Conservation (phyloP, 2,797 vertebrate species). For the Tenualosa thibaudeaui region DNA sequence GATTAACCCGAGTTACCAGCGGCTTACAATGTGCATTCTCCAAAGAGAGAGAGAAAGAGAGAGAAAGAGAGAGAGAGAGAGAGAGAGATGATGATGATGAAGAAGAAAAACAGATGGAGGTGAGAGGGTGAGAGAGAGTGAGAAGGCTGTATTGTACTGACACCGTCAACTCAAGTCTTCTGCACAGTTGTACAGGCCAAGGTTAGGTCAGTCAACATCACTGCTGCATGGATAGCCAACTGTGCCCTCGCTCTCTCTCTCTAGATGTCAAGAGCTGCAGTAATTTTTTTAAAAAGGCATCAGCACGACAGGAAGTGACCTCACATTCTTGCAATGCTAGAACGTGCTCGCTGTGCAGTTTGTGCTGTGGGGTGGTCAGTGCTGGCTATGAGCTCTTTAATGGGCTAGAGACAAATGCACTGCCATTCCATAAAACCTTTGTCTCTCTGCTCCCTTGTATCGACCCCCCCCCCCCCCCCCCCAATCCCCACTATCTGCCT, state of each 20-base stretch:
- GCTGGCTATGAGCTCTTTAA: neutral
- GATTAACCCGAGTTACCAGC: constrained; percentile 64
- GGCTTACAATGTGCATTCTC: constrained; percentile 28
- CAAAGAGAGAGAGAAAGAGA: neutral
- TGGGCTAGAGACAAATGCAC: neutral
- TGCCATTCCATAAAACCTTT: neutral
- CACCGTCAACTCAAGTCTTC: too few relatives aligned
- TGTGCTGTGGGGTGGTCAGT: neutral
- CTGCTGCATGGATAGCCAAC: too few relatives aligned
- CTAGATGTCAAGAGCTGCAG: too few relatives aligned
- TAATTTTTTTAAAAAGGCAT: neutral
- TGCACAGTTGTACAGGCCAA: too few relatives aligned
- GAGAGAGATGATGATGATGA: constrained; percentile 41
- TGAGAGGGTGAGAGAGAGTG: neutral
- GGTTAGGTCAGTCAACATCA: too few relatives aligned
- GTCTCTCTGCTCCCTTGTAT: too few relatives aligned
- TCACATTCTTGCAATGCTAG: neutral
- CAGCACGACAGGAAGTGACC: neutral
- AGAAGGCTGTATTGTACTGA: too few relatives aligned
- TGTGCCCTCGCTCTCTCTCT: too few relatives aligned
- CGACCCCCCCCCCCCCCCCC: too few relatives aligned
- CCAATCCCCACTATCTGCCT: too few relatives aligned
- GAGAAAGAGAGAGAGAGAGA: constrained; percentile 49
- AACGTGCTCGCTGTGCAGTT: neutral
- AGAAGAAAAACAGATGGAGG: neutral